These are phyloP conservation scores for Macrotis lagotis DNA, from an alignment of 2,113 vertebrate species.

Conservation along the genomic window DNA sequence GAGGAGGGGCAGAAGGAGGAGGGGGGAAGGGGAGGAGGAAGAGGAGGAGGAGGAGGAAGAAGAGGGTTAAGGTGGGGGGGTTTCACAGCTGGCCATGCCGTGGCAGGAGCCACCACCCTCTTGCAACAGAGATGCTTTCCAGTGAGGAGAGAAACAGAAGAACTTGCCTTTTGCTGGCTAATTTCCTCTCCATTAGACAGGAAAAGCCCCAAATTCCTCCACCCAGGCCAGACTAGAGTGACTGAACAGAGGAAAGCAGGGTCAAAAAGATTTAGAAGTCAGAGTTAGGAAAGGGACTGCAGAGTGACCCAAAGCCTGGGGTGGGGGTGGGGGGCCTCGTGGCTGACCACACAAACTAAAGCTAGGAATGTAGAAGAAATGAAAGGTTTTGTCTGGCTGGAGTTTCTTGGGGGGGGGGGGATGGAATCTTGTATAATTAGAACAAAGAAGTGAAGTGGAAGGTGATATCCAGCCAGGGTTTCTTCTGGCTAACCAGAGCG, in stretches of 20 bases:
- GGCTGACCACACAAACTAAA: background rate
- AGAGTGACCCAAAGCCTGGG: background rate
- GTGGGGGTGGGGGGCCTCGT: too few species aligned
- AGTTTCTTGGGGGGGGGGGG: background rate
- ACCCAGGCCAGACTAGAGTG: background rate
- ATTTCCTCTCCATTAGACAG: background rate
- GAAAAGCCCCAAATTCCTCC: constrained; percentile 21
- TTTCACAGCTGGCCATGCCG: background rate
- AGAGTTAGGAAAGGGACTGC: background rate
- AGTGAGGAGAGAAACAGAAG: background rate
- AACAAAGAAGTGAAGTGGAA: background rate
- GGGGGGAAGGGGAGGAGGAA: background rate
- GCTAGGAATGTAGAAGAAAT: background rate
- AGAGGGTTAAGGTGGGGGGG: background rate
- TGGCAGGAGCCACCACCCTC: background rate
- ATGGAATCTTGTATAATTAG: background rate
- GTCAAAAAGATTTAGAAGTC: background rate
- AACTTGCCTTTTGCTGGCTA: background rate
- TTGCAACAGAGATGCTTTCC: background rate
- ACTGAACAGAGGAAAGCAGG: background rate
- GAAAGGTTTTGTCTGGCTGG: background rate
- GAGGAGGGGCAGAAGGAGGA: background rate
- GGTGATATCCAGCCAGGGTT: background rate
- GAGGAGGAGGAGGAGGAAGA: too few species aligned
- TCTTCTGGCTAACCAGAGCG: background rate